Base-by-base conservation (phyloP, 2,888 invertebrate species). In the Harpalus rubripes region DNA sequence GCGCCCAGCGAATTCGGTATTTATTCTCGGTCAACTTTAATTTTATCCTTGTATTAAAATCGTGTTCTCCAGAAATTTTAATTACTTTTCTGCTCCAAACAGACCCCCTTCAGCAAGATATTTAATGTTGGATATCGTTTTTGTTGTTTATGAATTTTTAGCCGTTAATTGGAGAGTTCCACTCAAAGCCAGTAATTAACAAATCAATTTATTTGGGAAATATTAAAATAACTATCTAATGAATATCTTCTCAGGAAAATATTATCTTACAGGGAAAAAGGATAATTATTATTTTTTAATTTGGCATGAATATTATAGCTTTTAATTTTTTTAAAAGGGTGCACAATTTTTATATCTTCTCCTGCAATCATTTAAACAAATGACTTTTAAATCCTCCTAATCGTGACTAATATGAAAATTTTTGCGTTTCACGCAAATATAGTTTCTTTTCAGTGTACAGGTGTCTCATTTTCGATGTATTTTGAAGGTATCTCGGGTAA, bases 11-110 rank as follows among this genome's bases (percentile, higher is more conserved):
- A 89, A 89, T 89, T 87, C 88, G 87, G 89, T 90, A 90, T 90
- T 90, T 90, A 90, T 90, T 89, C 90, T 89, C 88, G 86, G 89
- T 87, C 87, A 88, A 88, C 88, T 90, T 89, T 89, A 90, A 90
- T 90, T 90, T 90, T 89, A 88, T 89, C 89, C 89, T 87, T 76
- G 72, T 82, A 82, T 82, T 82, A 82, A 82, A 82, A 82, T 63
- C 83, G 83, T 83, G 76, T 83, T 83, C 83, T 78, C 84, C 32
- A 78, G 84, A 84, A 84, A 84, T 84, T 84, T 84, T 84, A 84
- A 84, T 84, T 84, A 84, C 84, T 84, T 84, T 83, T 32, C 84
- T 84, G 84, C 78, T 78, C 16, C 15, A 32, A 84, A 78, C 84
- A 84, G 84, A 16, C 22, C 44, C 59, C 10, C 61, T 44, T 84